Conservation (phyloP, 2,797 vertebrate species). For the Rhincodon typus region DNA sequence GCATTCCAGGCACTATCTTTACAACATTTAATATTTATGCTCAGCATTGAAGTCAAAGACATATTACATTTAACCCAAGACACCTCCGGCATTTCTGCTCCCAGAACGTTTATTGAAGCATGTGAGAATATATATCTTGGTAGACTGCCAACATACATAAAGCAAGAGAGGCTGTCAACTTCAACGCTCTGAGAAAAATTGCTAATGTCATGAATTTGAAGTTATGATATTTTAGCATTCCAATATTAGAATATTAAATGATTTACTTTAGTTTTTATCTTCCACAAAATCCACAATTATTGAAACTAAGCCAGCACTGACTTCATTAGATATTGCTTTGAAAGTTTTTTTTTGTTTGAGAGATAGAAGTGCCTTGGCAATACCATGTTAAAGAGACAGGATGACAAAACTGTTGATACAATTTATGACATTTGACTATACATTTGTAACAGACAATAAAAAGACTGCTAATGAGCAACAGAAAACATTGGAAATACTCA, state of each 20-base stretch:
- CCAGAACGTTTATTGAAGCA: not conserved
- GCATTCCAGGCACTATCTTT: not conserved
- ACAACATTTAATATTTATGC: not conserved
- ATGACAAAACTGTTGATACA: not conserved
- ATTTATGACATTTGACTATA: not conserved
- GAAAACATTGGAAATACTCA: not conserved
- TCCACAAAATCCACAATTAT: not conserved
- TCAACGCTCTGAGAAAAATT: constrained; percentile 1
- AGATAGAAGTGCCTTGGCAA: not conserved
- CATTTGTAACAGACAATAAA: not conserved
- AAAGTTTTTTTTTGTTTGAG: not conserved
- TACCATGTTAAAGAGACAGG: not conserved
- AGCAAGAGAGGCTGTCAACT: not conserved
- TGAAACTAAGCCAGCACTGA: not conserved
- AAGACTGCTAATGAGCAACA: not conserved
- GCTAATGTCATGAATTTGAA: not conserved
- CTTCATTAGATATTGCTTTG: not conserved
- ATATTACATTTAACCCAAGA: not conserved
- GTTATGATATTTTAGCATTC: not conserved
- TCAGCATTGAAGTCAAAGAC: not conserved
- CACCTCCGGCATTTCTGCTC: not conserved
- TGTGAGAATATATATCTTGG: not conserved
- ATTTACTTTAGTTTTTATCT: not conserved
- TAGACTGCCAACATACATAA: not conserved
- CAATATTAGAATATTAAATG: not conserved